Percentiles rank a stretch among this genome's conserved stretches.
These are phyloP conservation scores for Aromia moschata DNA, from an alignment of 2,888 invertebrate species.

Conservation along the genomic window DNA sequence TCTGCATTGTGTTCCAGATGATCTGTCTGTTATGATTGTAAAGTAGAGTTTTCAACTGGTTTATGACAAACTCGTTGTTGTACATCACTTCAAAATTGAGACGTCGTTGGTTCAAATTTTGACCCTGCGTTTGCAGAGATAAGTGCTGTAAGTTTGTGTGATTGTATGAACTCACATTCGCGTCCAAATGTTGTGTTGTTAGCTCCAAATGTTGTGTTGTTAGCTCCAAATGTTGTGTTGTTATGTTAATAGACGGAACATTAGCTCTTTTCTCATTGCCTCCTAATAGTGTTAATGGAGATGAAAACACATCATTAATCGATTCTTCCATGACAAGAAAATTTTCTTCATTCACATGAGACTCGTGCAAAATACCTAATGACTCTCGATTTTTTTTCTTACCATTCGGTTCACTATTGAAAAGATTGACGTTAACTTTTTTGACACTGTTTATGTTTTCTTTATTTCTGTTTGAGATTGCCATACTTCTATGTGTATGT, in stretches of 20 bases:
- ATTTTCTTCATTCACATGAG: conserved; percentile 19
- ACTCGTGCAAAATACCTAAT: conserved; percentile 35
- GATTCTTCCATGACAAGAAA: not conserved
- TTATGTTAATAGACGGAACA: too few species aligned
- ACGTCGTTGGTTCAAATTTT: not conserved
- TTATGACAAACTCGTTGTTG: conserved; percentile 23
- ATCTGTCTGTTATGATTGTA: conserved; percentile 37
- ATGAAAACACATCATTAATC: not conserved
- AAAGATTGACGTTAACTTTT: conserved; percentile 22
- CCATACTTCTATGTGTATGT: not conserved
- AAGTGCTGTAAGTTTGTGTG: not conserved
- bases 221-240: not conserved
- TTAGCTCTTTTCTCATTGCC: not conserved
- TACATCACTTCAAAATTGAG: conserved; percentile 14
- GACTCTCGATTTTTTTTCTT: conserved; percentile 36
- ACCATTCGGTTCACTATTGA: not conserved
- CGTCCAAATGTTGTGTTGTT: not conserved
- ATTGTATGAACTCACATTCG: not conserved
- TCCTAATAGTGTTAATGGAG: not conserved
- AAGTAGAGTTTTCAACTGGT: conserved; percentile 30
- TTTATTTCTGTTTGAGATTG: conserved; percentile 6
- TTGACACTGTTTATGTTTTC: conserved; percentile 16
- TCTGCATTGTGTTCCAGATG: conserved; percentile 39
- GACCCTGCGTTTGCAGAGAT: not conserved
- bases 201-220: not conserved